A percentile compares a stretch with the other conserved stretches of the same genome.
Conservation (phyloP, 1,140 invertebrate genomes). For the Diorhabda elongata region DNA sequence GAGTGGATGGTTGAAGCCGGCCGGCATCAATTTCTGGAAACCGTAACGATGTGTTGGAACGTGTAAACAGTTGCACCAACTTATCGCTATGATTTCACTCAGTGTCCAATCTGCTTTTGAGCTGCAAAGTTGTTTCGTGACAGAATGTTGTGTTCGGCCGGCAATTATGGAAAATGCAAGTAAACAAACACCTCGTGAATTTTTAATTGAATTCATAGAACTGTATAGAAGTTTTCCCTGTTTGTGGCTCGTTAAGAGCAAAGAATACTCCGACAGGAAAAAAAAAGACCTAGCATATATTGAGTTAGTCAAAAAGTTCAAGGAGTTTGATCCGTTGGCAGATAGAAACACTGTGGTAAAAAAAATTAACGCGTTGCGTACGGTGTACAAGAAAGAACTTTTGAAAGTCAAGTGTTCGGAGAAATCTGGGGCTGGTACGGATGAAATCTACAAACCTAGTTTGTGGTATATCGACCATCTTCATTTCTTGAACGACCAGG, state of each 20-base stretch:
- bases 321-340: slow-evolving; percentile 1
- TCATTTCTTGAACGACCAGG: background rate
- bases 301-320: background rate
- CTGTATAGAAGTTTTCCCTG: background rate
- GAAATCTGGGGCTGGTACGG: slow-evolving; percentile 9
- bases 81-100: background rate
- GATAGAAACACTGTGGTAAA: slow-evolving; percentile 19
- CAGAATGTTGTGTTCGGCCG: background rate
- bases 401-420: slow-evolving; percentile 12
- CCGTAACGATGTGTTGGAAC: background rate
- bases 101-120: slow-evolving; percentile 1
- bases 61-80: background rate
- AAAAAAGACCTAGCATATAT: slow-evolving; percentile 19
- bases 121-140: background rate
- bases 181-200: background rate
- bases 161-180: no score
- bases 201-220: no score
- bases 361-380: slow-evolving; percentile 20
- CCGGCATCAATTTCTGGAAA: background rate
- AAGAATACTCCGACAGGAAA: slow-evolving; percentile 19
- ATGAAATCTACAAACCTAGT: slow-evolving; percentile 18
- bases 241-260: slow-evolving; percentile 14
- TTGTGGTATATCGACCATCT: slow-evolving; percentile 12
- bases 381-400: slow-evolving; percentile 19
- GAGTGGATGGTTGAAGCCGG: slow-evolving; percentile 7